These are phyloP conservation scores for Pocota personata DNA, from an alignment of 2,888 invertebrate species.

Conservation along the genomic window DNA sequence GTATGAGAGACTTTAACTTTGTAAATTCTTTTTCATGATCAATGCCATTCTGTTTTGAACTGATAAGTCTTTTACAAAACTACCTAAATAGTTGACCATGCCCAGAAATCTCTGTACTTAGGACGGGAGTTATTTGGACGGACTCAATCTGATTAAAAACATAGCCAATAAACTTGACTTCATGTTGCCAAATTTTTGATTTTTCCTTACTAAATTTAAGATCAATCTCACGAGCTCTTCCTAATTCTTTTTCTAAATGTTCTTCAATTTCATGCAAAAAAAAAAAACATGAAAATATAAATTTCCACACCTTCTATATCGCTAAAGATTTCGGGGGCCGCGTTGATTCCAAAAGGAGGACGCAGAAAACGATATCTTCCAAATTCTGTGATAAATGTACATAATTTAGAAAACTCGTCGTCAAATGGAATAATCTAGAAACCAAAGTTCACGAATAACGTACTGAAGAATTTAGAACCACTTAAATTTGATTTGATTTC, in stretches of 20 bases:
- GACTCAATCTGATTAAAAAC: constrained; percentile 22
- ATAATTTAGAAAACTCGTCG: constrained; percentile 21
- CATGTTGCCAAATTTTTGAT: not conserved
- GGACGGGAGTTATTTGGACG: constrained; percentile 9
- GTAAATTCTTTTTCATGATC: constrained; percentile 33
- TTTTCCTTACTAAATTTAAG: constrained; percentile 34
- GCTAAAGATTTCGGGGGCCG: constrained; percentile 36
- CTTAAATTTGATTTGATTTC: constrained; percentile 34
- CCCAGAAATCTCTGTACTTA: constrained; percentile 20
- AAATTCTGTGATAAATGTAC: too few species aligned
- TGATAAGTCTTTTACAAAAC: constrained; percentile 1
- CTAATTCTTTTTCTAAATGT: not conserved
- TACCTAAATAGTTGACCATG: constrained; percentile 29
- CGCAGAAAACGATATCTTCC: not conserved
- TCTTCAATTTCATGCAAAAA: constrained; percentile 12
- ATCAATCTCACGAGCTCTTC: constrained; percentile 7
- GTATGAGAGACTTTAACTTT: constrained; percentile 28
- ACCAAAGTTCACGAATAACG: constrained; percentile 49
- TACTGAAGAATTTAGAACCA: constrained; percentile 37
- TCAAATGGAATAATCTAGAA: constrained; percentile 69
- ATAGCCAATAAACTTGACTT: constrained; percentile 28
- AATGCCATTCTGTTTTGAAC: constrained; percentile 38
- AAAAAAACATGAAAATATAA: constrained; percentile 25
- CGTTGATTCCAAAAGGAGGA: constrained; percentile 44
- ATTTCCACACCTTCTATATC: constrained; percentile 30